Evolutionary conservation across 2,888 invertebrate species (phyloP), one percentile per base, ranked within the genome.

Genomic region (Drosophila villosipedis): DNA sequence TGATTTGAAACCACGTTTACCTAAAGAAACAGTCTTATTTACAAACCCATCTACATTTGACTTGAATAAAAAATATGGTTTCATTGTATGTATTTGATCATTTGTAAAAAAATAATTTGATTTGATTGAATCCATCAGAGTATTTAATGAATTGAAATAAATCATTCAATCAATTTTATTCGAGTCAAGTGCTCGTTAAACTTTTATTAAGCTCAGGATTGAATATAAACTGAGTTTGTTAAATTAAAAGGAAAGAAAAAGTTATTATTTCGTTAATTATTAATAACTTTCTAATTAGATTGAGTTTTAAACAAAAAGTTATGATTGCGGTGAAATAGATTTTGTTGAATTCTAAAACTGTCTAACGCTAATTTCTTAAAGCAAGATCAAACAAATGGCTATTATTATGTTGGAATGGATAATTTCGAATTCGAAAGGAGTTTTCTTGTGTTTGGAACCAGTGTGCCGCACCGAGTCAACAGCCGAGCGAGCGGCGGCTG

Each of bases 401-500:
- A 22, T 47, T 47, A 7, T 7, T 14, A 1, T 5, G 7, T 19
- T 4, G 41, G 41, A n/a, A 43, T 43, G 2, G n/a, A 12, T 43
- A 2, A 22, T 6, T 22, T 22, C 0, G 22, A 22, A 12, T 14
- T n/a, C 12, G 12, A 41, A n/a, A 41, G 0, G n/a, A n/a, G 43
- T 43, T 47, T 25, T 16, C 4, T 16, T 9, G 28, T 30, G 14
- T 30, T 57, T 57, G 28, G 2, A 39, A 39, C 28, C 57, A 57
- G 4, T 55, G 55, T 55, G 25, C 57, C 55, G 55, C 35, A 25
- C 25, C 57, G 37, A 62, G 62, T 63, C 68, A 68, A 59, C 64
- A 73, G 50, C 41, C 50, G 57, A 61, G 68, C 55, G 58, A 55
- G 47, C 25, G 47, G 73, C 60, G 39, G 49, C 22, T 19, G 67